Evolutionary conservation across 2,113 vertebrate genomes (phyloP).

Genomic region (Coturnix japonica): DNA sequence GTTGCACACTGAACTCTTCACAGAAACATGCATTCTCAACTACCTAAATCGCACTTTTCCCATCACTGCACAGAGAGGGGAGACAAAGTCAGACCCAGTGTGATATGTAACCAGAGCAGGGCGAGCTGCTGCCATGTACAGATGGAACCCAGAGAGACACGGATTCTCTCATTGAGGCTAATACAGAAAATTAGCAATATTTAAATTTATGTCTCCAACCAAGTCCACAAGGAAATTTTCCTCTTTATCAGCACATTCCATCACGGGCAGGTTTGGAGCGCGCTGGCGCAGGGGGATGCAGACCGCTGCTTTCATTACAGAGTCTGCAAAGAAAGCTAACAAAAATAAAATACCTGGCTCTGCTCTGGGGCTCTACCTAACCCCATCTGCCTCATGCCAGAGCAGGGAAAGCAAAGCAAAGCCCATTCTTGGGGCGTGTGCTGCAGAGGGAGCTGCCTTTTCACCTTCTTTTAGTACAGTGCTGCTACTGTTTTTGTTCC

Average conservation of each 20-base stretch:
- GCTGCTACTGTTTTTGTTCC: constrained; percentile 16
- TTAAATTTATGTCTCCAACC: constrained; percentile 15
- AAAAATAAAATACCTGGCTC: background rate
- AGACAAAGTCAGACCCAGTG: rapidly evolving
- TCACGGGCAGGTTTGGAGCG: background rate
- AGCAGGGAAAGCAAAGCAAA: background rate
- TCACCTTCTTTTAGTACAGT: constrained; percentile 54
- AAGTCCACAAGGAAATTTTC: constrained; percentile 21
- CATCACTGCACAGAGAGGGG: background rate
- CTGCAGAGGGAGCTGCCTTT: constrained; percentile 54
- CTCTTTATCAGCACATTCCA: constrained; percentile 63
- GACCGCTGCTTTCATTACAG: background rate
- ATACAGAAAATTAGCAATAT: constrained; percentile 41
- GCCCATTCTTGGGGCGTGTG: constrained; percentile 1
- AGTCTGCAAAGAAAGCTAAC: background rate
- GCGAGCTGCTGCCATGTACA: background rate
- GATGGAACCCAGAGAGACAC: background rate
- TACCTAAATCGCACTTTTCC: background rate
- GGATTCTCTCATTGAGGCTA: background rate
- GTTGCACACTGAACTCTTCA: background rate
- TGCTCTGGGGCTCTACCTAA: background rate
- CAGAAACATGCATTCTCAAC: background rate
- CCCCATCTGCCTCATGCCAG: background rate
- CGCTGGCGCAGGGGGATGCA: background rate
- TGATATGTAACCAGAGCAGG: background rate